Evolutionary conservation across 2,113 vertebrate species (phyloP).

Genomic region (Vidua macroura): DNA sequence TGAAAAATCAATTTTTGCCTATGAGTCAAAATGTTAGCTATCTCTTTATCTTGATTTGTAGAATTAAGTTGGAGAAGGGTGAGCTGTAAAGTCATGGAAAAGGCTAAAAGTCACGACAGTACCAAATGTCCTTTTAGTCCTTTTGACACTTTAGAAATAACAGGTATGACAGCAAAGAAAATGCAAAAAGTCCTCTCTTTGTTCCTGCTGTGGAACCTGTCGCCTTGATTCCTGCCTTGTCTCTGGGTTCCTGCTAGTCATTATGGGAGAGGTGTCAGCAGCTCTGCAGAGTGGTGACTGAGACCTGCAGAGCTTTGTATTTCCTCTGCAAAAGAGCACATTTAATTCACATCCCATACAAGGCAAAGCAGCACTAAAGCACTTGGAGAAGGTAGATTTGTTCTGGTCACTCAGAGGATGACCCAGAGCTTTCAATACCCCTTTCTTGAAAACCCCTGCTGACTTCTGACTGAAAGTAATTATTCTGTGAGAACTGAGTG

Average conservation of each 20-base stretch:
- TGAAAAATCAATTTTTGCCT: neutral
- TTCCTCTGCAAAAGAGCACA: neutral
- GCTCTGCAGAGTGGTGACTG: neutral
- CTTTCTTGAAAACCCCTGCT: neutral
- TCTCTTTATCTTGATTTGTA: neutral
- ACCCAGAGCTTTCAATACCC: neutral
- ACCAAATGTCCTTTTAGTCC: neutral
- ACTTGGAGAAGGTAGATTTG: neutral
- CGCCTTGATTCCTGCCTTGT: neutral
- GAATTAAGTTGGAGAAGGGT: neutral
- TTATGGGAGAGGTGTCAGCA: neutral
- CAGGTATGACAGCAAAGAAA: neutral
- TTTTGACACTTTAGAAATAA: neutral
- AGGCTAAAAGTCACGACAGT: neutral
- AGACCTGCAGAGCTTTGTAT: neutral
- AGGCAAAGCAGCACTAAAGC: neutral
- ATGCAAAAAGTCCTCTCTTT: neutral
- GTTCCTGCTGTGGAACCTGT: neutral
- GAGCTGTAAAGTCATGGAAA: neutral
- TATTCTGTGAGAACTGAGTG: neutral
- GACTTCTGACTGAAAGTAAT: neutral
- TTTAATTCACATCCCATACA: neutral
- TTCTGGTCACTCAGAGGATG: neutral
- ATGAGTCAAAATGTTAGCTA: neutral
- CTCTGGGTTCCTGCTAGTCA: neutral